Conservation (phyloP, 2,888 invertebrate species). For the Spatulosminthurus flaviceps region DNA sequence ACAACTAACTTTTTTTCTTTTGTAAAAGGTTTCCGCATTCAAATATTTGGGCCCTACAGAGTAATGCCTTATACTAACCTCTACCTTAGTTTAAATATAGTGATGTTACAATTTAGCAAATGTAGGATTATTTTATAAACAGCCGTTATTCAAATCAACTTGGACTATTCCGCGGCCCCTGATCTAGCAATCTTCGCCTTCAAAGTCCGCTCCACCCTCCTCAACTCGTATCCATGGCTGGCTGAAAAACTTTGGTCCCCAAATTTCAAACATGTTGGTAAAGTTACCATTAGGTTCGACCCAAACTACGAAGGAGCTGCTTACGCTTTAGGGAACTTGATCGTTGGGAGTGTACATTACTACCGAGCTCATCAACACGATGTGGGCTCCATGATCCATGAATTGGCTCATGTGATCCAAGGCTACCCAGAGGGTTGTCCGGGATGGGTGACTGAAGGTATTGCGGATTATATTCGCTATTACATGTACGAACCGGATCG, state of each 20-base stretch:
- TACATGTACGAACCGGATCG: slow-evolving; percentile 36
- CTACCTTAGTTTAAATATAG: too few species aligned
- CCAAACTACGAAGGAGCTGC: slow-evolving; percentile 61
- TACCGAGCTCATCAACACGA: slow-evolving; percentile 39
- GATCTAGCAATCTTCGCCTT: slow-evolving; percentile 54
- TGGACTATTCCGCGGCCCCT: slow-evolving; percentile 3
- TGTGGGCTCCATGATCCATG: slow-evolving; percentile 50
- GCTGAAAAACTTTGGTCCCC: slow-evolving; percentile 48
- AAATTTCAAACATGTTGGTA: slow-evolving; percentile 40
- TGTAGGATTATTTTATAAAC: too few species aligned
- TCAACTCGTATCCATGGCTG: slow-evolving; percentile 54
- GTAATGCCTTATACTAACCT: too few species aligned
- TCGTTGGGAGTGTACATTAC: slow-evolving; percentile 41
- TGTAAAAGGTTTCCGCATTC: too few species aligned
- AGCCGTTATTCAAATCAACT: slow-evolving; percentile 43
- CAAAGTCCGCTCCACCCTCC: slow-evolving; percentile 49
- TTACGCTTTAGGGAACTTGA: slow-evolving; percentile 46
- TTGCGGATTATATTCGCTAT: slow-evolving; percentile 47
- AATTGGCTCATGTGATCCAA: slow-evolving; percentile 48
- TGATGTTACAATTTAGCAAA: too few species aligned
- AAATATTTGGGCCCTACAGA: too few species aligned
- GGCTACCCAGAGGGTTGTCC: slow-evolving; percentile 29
- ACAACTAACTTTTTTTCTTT: too few species aligned
- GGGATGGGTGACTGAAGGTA: slow-evolving; percentile 47
- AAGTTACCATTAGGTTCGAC: slow-evolving; percentile 57